Evolutionary conservation across 2,113 vertebrate species (phyloP).

Genomic region (Megalops atlanticus): DNA sequence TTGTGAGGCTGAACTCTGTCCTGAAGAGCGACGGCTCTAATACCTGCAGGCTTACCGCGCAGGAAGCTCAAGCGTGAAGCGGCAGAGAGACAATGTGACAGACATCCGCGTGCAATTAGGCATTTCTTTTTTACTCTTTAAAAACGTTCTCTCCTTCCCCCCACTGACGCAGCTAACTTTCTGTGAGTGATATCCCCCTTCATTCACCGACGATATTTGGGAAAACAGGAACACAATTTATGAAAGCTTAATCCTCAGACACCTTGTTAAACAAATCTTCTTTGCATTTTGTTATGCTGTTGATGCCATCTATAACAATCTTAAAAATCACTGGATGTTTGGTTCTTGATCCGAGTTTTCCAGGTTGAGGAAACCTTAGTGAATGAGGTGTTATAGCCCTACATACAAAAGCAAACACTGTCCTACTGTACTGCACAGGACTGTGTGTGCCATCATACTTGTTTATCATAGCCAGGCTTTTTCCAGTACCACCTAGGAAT

Average conservation of each 20-base stretch:
- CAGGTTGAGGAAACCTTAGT: not conserved
- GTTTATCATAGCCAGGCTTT: slow-evolving; percentile 9
- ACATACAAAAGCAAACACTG: not conserved
- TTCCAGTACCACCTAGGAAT: slow-evolving; percentile 18
- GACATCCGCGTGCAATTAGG: not conserved
- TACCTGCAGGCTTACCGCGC: slow-evolving; percentile 58
- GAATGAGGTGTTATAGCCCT: not conserved
- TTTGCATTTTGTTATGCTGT: not conserved
- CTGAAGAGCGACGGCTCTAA: slow-evolving; percentile 56
- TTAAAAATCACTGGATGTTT: not conserved
- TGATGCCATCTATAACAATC: not conserved
- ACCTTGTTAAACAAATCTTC: not conserved
- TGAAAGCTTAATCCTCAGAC: not conserved
- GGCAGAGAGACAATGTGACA: slow-evolving; percentile 54
- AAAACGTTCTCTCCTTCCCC: not conserved
- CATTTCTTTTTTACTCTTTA: not conserved
- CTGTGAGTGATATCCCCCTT: not conserved
- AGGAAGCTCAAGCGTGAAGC: slow-evolving; percentile 65
- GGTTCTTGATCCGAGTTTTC: not conserved
- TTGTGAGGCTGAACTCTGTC: slow-evolving; percentile 54
- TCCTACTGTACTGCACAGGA: not conserved
- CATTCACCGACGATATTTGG: not conserved
- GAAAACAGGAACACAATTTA: not conserved
- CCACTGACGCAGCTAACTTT: not conserved
- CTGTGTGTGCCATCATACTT: slow-evolving; percentile 2